phyloP scores from a whole-genome alignment of 1,140 invertebrate species.

The Coelopa frigida region DNA sequence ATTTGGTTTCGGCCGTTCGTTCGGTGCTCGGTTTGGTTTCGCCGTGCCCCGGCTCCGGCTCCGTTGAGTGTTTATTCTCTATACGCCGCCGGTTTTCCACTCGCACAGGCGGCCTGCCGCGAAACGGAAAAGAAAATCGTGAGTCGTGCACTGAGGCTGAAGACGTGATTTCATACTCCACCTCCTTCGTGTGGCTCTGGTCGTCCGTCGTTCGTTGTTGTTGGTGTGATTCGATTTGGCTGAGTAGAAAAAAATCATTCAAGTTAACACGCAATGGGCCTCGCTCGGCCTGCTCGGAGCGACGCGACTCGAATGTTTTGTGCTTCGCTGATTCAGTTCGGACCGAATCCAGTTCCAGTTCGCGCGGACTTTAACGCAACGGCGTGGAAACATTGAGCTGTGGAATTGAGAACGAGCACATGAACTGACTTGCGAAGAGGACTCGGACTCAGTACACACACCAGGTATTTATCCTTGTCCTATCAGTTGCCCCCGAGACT shows the following conservation, averaged over 20 bases:
- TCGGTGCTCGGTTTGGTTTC: conserved; percentile 8
- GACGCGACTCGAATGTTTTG: too few relatives aligned
- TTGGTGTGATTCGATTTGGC: neutral
- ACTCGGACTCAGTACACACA: too few relatives aligned
- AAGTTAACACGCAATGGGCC: conserved; percentile 10
- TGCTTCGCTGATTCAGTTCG: too few relatives aligned
- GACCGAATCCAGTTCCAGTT: too few relatives aligned
- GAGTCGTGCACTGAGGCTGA: conserved; percentile 1
- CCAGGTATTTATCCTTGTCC: too few relatives aligned
- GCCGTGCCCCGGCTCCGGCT: neutral
- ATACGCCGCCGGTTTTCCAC: too few relatives aligned
- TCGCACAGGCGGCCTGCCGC: neutral
- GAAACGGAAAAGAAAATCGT: conserved; percentile 3
- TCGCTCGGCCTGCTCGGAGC: too few relatives aligned
- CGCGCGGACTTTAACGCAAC: too few relatives aligned
- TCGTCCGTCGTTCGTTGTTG: neutral
- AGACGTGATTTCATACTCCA: neutral
- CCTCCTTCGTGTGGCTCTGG: neutral
- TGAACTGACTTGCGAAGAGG: too few relatives aligned
- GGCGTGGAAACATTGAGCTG: too few relatives aligned
- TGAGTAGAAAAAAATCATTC: conserved; percentile 1
- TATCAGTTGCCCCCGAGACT: too few relatives aligned
- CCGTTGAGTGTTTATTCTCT: neutral
- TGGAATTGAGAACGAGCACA: too few relatives aligned
- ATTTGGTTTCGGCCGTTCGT: neutral